Evolutionary conservation across 2,797 vertebrate genomes (phyloP).

Genomic region (Xyrichtys novacula): DNA sequence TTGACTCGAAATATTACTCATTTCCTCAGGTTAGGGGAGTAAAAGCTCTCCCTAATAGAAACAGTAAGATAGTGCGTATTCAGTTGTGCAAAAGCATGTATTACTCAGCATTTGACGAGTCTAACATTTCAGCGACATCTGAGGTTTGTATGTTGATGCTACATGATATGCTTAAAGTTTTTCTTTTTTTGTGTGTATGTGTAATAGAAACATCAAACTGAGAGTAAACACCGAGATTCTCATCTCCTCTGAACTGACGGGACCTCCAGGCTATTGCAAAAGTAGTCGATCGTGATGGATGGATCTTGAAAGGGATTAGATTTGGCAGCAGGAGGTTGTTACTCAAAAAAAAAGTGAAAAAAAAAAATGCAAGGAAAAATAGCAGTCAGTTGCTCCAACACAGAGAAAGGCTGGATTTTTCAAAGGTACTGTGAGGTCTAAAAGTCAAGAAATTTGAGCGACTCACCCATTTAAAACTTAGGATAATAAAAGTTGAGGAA

Average conservation of each 20-base stretch:
- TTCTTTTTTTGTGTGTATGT: background rate
- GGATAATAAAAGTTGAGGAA: background rate
- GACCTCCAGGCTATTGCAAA: slow-evolving; percentile 46
- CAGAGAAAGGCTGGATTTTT: slow-evolving; percentile 10
- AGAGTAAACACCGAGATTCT: slow-evolving; percentile 16
- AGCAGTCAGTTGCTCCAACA: background rate
- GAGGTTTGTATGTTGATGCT: background rate
- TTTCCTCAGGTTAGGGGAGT: no score
- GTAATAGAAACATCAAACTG: background rate
- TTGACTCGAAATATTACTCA: background rate
- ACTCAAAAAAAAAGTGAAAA: no score
- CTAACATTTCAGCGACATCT: background rate
- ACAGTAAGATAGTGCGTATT: no score
- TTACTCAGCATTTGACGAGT: no score
- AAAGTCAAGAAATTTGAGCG: background rate
- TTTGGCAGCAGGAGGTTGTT: slow-evolving; percentile 32
- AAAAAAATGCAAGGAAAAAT: slow-evolving; percentile 18
- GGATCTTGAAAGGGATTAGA: slow-evolving; percentile 48
- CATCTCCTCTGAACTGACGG: slow-evolving; percentile 40
- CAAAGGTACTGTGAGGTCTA: slow-evolving; percentile 16
- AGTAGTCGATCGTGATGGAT: slow-evolving; percentile 57
- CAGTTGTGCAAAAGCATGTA: no score
- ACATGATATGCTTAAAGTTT: background rate
- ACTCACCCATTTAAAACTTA: background rate
- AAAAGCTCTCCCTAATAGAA: no score